Evolutionary conservation across 1,140 invertebrate genomes (phyloP).

Genomic region (Diplogasteroides magnus): DNA sequence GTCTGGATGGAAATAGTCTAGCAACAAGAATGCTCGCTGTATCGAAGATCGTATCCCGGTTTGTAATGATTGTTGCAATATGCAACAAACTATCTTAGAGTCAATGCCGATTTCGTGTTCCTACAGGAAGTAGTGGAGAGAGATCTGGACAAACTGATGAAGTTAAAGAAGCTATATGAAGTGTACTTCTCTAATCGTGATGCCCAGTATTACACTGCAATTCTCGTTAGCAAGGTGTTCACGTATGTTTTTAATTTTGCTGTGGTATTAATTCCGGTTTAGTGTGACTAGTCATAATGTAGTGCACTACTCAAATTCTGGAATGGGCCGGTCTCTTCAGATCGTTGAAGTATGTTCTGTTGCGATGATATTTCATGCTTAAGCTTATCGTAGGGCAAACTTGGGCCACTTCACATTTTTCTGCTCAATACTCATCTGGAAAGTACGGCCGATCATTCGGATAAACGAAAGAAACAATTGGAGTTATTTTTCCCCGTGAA

Average conservation of each 20-base stretch:
- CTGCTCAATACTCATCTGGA: constrained; percentile 45
- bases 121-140: constrained; percentile 64
- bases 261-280: too few relatives aligned
- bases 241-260: not conserved
- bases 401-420: constrained; percentile 32
- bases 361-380: not conserved
- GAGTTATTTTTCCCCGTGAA: too few relatives aligned
- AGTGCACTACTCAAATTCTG: constrained; percentile 35
- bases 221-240: constrained; percentile 33
- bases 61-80: constrained; percentile 29
- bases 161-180: constrained; percentile 36
- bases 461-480: not conserved
- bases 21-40: constrained; percentile 61
- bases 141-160: constrained; percentile 56
- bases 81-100: constrained; percentile 54
- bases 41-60: constrained; percentile 61
- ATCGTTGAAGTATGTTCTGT: constrained; percentile 53
- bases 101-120: constrained; percentile 64
- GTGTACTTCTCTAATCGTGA: constrained; percentile 30
- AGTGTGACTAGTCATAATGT: constrained; percentile 32
- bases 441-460: constrained; percentile 33
- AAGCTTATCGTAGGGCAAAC: constrained; percentile 26
- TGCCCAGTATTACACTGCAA: constrained; percentile 41
- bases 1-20: constrained; percentile 62
- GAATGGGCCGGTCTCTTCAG: constrained; percentile 38